phyloP scores from a whole-genome alignment of 1,140 invertebrate species.

The Dolichoris vasculosae region DNA sequence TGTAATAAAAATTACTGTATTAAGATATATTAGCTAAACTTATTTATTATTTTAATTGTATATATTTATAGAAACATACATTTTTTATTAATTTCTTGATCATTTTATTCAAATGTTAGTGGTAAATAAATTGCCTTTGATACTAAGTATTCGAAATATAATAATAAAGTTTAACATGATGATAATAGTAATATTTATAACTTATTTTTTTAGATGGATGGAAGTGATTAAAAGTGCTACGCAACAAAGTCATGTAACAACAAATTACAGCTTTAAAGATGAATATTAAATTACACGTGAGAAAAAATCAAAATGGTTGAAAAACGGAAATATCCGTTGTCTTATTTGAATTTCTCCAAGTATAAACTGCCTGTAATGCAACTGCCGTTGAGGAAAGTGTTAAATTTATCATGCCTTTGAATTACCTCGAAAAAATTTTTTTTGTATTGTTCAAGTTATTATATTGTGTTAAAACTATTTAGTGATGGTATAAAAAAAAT shows the following conservation, averaged over 20 bases:
- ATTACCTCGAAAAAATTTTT: not conserved
- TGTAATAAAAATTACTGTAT: too few species aligned
- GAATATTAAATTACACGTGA: slow-evolving; percentile 17
- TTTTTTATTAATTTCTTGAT: too few species aligned
- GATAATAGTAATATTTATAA: slow-evolving; percentile 1
- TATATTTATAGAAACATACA: too few species aligned
- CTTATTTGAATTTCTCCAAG: slow-evolving; percentile 19
- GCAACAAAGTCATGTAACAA: slow-evolving; percentile 60
- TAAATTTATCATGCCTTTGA: slow-evolving; percentile 4
- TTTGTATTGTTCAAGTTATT: not conserved
- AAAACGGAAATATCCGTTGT: not conserved
- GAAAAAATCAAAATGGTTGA: slow-evolving; percentile 6
- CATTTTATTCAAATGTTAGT: too few species aligned
- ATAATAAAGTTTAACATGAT: too few species aligned
- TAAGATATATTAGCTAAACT: too few species aligned
- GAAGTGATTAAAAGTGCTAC: slow-evolving; percentile 85
- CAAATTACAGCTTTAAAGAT: slow-evolving; percentile 36
- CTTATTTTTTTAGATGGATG: slow-evolving; percentile 80
- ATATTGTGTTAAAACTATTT: not conserved
- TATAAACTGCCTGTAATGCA: not conserved
- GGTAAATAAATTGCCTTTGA: too few species aligned
- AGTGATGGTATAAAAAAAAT: not conserved
- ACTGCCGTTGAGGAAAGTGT: not conserved
- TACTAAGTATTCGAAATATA: too few species aligned
- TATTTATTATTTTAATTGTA: too few species aligned